Evolutionary conservation across 1,140 invertebrate genomes (phyloP).

Genomic region (Agraylea sexmaculata): DNA sequence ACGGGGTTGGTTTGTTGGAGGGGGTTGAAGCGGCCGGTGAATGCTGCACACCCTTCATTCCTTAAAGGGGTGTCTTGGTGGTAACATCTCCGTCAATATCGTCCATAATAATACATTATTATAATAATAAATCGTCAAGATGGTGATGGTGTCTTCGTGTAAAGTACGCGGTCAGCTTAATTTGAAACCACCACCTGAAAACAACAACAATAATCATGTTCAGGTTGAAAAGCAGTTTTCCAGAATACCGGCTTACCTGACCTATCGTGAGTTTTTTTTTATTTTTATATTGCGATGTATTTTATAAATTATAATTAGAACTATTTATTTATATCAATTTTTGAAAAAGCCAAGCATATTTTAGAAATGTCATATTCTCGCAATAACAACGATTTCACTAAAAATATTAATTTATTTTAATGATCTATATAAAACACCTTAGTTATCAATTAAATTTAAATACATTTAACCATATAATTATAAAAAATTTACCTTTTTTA

Average conservation of each 20-base stretch:
- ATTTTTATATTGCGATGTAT: neutral
- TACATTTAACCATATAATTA: no score
- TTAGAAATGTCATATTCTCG: no score
- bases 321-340: neutral
- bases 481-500: no score
- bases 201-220: constrained; percentile 21
- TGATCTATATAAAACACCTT: no score
- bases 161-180: constrained; percentile 17
- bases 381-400: no score
- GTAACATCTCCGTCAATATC: constrained; percentile 11
- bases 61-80: constrained; percentile 19
- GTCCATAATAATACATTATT: constrained; percentile 5
- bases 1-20: constrained; percentile 5
- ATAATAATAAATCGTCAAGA: constrained; percentile 4
- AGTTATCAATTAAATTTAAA: no score
- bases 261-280: constrained; percentile 16
- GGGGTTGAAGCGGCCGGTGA: constrained; percentile 3
- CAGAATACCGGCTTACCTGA: constrained; percentile 14
- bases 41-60: constrained; percentile 19
- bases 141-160: constrained; percentile 19
- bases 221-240: constrained; percentile 9
- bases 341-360: no score
- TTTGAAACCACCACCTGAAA: constrained; percentile 18
- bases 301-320: neutral
- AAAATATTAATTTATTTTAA: no score